Evolutionary conservation across 2,797 vertebrate genomes (phyloP), one percentile per base, ranked within the genome.

Genomic region (Triplophysa yarkandensis): DNA sequence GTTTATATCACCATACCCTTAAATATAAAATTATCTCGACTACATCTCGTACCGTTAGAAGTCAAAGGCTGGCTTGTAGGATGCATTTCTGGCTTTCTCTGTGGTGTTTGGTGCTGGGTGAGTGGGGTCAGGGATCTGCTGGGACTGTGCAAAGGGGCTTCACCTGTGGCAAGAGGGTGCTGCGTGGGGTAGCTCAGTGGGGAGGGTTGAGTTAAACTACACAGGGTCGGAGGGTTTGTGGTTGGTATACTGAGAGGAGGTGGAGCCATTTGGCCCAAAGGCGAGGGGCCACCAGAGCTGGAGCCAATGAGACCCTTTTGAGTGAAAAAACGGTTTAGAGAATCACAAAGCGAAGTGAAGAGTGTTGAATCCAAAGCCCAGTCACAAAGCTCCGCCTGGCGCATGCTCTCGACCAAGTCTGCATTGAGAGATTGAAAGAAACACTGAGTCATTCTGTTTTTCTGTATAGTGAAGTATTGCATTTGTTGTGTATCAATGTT

Each of bases 341-440:
- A 99, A 88, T 99, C 97, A 55, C 96, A 99, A 81, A 99, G 94
- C 30, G 96, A 98, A 19, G 94, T 96, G 88, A 99, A 98, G 81
- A 98, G 93, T 1, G 92, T 85, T 36, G 97, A 95, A 84, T 99
- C 97, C 82, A 99, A 85, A 36, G 94, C 95, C 96, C 95, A 99
- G 85, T 99, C 97, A 80, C 95, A 95, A 74, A 95, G 92, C 87
- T 98, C 96, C 0, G 96, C 96, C 90, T 98, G 96, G 5, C 95
- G 94, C 86, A 99, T 95, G 86, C 96, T 97, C 89, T 97, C 95
- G 89, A 98, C 90, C 80, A 99, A 90, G 79, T 97, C 95, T 97
- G 89, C 32, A 46, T n/a, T 55, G 36, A 78, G 4, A 69, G 3
- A 78, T 62, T 67, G 36, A 57, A 39, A 46, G 21, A 23, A 11